Conservation (phyloP, 2,113 vertebrate species). For the Pseudopodoces humilis region DNA sequence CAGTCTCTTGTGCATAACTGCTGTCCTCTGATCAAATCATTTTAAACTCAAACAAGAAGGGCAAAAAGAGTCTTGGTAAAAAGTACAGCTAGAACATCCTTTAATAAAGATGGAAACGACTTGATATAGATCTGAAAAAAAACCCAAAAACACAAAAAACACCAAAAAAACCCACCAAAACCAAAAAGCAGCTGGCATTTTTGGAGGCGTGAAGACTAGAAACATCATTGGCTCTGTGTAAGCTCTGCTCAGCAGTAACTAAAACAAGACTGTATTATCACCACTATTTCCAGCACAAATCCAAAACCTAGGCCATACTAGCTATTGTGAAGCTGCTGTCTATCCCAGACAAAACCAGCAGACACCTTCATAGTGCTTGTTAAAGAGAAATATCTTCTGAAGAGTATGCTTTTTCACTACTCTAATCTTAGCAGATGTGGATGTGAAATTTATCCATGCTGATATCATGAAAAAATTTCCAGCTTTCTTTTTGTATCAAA, state of each 20-base stretch:
- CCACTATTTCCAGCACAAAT: background rate
- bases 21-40: slow-evolving; percentile 13
- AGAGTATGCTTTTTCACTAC: background rate
- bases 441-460: background rate
- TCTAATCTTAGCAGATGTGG: background rate
- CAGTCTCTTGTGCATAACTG: slow-evolving; percentile 11
- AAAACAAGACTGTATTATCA: background rate
- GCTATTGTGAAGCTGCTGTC: background rate
- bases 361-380: background rate
- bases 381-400: background rate
- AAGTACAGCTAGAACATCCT: background rate
- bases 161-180: background rate
- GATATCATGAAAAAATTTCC: background rate
- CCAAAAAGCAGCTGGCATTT: background rate
- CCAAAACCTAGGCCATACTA: background rate
- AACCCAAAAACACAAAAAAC: background rate
- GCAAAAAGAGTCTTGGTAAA: background rate
- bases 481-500: background rate
- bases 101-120: background rate
- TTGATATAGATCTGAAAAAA: background rate
- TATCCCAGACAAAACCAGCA: background rate
- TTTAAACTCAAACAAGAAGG: slow-evolving; percentile 30
- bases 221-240: background rate
- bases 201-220: background rate
- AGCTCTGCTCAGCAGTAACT: background rate